These are phyloP conservation scores for Hyposmocoma kahamanoa DNA, from an alignment of 1,140 invertebrate genomes.

Conservation along the genomic window DNA sequence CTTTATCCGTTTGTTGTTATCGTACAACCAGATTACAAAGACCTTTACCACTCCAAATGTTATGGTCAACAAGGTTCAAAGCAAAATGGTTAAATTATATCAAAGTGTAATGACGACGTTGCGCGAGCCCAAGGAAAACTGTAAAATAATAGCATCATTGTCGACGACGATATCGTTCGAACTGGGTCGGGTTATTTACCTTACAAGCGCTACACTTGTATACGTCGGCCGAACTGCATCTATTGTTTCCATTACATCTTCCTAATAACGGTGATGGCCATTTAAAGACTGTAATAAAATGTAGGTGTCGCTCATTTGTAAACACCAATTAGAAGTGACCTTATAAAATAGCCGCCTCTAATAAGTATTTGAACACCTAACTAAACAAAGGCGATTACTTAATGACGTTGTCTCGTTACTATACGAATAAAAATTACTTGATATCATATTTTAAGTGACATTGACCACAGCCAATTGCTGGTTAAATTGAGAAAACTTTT, in stretches of 20 bases:
- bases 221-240: conserved; percentile 8
- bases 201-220: conserved; percentile 23
- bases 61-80: conserved; percentile 20
- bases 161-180: conserved; percentile 25
- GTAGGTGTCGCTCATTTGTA: not conserved
- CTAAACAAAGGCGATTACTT: too few relatives aligned
- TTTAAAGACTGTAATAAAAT: not conserved
- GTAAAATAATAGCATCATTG: conserved; percentile 37
- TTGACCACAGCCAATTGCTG: too few relatives aligned
- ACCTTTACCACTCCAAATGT: conserved; percentile 11
- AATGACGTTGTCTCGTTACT: too few relatives aligned
- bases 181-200: conserved; percentile 41
- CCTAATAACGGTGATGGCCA: not conserved
- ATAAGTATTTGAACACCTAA: not conserved
- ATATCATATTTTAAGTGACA: too few relatives aligned
- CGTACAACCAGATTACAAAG: conserved; percentile 22
- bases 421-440: too few relatives aligned
- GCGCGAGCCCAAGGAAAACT: conserved; percentile 32
- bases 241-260: conserved; percentile 3
- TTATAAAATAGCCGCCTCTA: not conserved
- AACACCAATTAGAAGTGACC: not conserved
- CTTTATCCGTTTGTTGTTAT: conserved; percentile 39
- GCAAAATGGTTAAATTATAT: conserved; percentile 36
- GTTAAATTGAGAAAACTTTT: too few relatives aligned
- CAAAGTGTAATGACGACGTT: conserved; percentile 46